Evolutionary conservation across 2,888 invertebrate species (phyloP), one percentile per base, ranked within the genome.

Genomic region (Dicranocentrus wangi): DNA sequence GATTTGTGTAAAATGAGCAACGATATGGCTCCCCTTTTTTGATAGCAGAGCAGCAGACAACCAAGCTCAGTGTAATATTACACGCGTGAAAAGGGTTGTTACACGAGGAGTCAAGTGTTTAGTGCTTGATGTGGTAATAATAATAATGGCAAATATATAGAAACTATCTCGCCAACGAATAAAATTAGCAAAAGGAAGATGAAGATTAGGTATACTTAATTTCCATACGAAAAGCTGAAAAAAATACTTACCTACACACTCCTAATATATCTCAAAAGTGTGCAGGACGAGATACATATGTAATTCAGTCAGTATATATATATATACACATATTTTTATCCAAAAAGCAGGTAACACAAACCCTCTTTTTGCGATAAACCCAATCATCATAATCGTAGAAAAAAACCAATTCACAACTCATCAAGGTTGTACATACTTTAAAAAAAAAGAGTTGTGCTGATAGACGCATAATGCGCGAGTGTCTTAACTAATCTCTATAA

Each of bases 401-500:
- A 65, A 42, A 32, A 19, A 69, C 51, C 70, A 70, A 77, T 77
- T 77, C 77, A 77, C 77, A 77, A 77, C 63, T 77, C 77, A 77
- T 77, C 77, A 77, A 70, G 47, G 32, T 77, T 70, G 77, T 77
- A 68, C n/a, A n/a, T n/a, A n/a, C n/a, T n/a, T n/a, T n/a, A n/a
- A n/a, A n/a, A n/a, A n/a, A n/a, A n/a, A n/a, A n/a, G n/a, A n/a
- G n/a, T n/a, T n/a, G n/a, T n/a, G n/a, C n/a, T 5, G 3, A 17
- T 47, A 17, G 51, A 43, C 25, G 65, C 23, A 51, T 32, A 19
- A 25, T 55, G 10, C 27, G 43, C 28, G 25, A 43, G 25, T 71
- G 15, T 27, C 39, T 13, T 13, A 28, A 55, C 69, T 55, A 55
- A 55, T 55, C 55, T 55, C 19, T 25, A 15, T 55, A 8, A 8